A percentile compares a stretch with the other conserved stretches of the same genome.
phyloP scores from a whole-genome alignment of 2,113 vertebrate genomes.

The Prionailurus bengalensis region DNA sequence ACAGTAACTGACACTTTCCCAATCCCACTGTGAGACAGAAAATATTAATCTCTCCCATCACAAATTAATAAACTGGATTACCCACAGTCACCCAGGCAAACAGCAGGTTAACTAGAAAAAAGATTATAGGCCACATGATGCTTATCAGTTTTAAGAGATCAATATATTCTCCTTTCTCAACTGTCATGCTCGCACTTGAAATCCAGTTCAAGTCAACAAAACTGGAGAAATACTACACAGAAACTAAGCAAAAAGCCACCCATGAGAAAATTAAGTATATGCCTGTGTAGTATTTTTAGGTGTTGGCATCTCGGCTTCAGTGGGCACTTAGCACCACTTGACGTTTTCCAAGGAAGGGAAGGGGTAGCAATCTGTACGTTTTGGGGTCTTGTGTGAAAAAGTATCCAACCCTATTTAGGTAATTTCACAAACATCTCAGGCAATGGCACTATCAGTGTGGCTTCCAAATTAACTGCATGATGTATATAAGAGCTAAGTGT shows the following conservation, averaged over 20 bases:
- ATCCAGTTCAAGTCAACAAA: background rate
- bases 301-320: background rate
- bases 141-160: background rate
- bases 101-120: background rate
- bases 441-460: background rate
- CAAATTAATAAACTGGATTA: conserved; percentile 51
- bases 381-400: background rate
- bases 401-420: background rate
- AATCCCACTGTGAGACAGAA: background rate
- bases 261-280: conserved; percentile 16
- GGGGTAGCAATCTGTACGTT: background rate
- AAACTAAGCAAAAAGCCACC: conserved; percentile 41
- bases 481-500: background rate
- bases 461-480: background rate
- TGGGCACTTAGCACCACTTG: conserved; percentile 15
- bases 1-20: conserved; percentile 15
- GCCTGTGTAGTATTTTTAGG: conserved; percentile 19
- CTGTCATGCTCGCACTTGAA: conserved; percentile 14
- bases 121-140: background rate
- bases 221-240: background rate
- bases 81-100: background rate
- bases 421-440: conserved; percentile 23
- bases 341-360: conserved; percentile 10
- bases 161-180: conserved; percentile 31
- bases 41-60: background rate